Conservation (phyloP, 2,888 invertebrate species). For the Protodeltote pygarga region DNA sequence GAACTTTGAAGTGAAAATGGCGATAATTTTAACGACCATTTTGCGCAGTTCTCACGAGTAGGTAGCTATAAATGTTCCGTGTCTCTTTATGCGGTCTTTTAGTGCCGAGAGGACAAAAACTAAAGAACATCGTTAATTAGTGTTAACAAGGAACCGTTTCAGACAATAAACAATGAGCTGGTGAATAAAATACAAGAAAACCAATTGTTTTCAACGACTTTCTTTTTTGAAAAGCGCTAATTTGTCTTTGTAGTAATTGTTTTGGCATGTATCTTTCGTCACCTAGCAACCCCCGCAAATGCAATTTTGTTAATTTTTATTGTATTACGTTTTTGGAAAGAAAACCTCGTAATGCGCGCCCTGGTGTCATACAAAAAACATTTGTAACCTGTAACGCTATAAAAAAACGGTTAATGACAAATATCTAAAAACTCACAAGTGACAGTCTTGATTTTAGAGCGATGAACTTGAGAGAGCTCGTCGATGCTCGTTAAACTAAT, state of each 20-base stretch:
- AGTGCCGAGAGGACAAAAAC: slow-evolving; percentile 14
- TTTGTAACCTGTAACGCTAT: too few relatives aligned
- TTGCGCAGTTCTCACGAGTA: slow-evolving; percentile 22
- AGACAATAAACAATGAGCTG: slow-evolving; percentile 26
- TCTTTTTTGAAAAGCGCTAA: slow-evolving; percentile 13
- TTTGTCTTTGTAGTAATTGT: slow-evolving; percentile 11
- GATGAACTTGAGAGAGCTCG: too few relatives aligned
- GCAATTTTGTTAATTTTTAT: too few relatives aligned
- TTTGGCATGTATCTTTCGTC: not conserved
- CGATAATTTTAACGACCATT: slow-evolving; percentile 1
- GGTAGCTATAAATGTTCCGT: slow-evolving; percentile 1
- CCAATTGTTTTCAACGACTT: slow-evolving; percentile 15
- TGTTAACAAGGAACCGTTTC: slow-evolving; percentile 13
- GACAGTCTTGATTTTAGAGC: too few relatives aligned
- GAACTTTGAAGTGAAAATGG: slow-evolving; percentile 6
- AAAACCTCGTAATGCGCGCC: too few relatives aligned
- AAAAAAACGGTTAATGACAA: too few relatives aligned
- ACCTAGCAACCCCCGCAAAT: not conserved
- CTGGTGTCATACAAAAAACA: too few relatives aligned
- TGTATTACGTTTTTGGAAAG: too few relatives aligned
- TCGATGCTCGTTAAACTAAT: too few relatives aligned
- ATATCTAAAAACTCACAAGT: too few relatives aligned
- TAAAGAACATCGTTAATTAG: slow-evolving; percentile 23
- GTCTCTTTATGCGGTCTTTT: slow-evolving; percentile 20
- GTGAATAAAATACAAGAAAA: slow-evolving; percentile 9